Base-by-base conservation (phyloP, 2,113 vertebrate species). In the Phaethon lepturus region DNA sequence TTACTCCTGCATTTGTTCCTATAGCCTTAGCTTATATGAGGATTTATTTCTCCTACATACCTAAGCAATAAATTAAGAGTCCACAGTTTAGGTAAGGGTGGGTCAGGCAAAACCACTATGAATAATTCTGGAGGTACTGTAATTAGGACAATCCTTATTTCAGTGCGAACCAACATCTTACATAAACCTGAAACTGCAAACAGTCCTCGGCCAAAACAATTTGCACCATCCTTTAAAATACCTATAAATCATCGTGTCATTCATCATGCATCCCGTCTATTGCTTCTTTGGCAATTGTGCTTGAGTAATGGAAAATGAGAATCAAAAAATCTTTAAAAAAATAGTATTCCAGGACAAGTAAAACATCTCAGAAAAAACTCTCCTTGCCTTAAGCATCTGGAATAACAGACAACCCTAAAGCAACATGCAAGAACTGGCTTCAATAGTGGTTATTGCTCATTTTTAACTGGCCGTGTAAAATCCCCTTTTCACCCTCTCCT, bases 391-490 rank as follows among this genome's bases (percentile, higher is more conserved):
- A 47, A 91, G 69, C 56, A 91, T 94, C 86, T 94, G 77, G 78
- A 95, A 93, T 79, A 96, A 94, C 13, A 97, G 92, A 67, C 79
- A 77, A 63, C 90, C 63, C 71, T 62, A 81, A 91, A 94, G 73
- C 56, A 93, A 66, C 56, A 29, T 17, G 17, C 38, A 55, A 84
- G 60, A 69, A 60, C 71, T 95, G 88, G 69, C 74, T 82, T 76
- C 77, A 24, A 10, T 3, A 76, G 76, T 6, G 2, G 40, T 73
- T 67, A 86, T 2, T 67, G 67, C 82, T 91, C 83, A 73, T 68
- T 90, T 81, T 85, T 88, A 69, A 77, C 60, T 64, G 11, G 35
- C 77, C 5, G 8, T 59, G 62, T 38, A 80, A 94, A 95, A 90
- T 26, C 75, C 58, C 45, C 64, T 64, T 92, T 91, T 38, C 42